phyloP scores from a whole-genome alignment of 2,888 invertebrate genomes.

The Isotomurus palustris region DNA sequence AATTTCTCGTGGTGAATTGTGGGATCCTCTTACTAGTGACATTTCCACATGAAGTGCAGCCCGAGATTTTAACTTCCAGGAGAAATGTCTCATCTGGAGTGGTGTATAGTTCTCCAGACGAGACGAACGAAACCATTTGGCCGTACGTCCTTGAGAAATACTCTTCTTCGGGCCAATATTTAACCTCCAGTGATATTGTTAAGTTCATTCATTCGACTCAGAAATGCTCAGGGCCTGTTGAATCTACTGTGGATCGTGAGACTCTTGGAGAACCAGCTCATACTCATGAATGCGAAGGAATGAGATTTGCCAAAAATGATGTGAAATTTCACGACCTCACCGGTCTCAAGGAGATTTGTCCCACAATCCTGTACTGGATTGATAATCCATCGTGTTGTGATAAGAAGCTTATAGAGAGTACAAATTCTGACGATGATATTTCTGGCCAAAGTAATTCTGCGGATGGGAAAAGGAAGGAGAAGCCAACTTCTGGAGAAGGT shows the following conservation, averaged over 20 bases:
- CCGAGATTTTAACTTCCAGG: too few species aligned
- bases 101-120: too few species aligned
- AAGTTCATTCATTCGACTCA: constrained; percentile 19
- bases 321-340: constrained; percentile 11
- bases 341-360: constrained; percentile 28
- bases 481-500: constrained; percentile 43
- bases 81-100: too few species aligned
- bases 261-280: too few species aligned
- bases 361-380: constrained; percentile 29
- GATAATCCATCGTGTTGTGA: constrained; percentile 37
- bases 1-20: too few species aligned
- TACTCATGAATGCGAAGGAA: not conserved
- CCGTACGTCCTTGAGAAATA: constrained; percentile 35
- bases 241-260: too few species aligned
- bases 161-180: constrained; percentile 25
- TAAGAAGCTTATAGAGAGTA: constrained; percentile 10
- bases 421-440: not conserved
- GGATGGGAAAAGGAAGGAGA: constrained; percentile 18
- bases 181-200: constrained; percentile 24
- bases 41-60: too few species aligned
- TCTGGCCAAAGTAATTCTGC: not conserved
- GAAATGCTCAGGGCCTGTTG: too few species aligned
- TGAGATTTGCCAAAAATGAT: not conserved
- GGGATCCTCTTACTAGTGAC: too few species aligned
- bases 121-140: constrained; percentile 26